Percentiles rank a stretch among this genome's conserved stretches.
These are phyloP conservation scores for Camptogramma bilineatum DNA, from an alignment of 2,888 invertebrate species.

Conservation along the genomic window DNA sequence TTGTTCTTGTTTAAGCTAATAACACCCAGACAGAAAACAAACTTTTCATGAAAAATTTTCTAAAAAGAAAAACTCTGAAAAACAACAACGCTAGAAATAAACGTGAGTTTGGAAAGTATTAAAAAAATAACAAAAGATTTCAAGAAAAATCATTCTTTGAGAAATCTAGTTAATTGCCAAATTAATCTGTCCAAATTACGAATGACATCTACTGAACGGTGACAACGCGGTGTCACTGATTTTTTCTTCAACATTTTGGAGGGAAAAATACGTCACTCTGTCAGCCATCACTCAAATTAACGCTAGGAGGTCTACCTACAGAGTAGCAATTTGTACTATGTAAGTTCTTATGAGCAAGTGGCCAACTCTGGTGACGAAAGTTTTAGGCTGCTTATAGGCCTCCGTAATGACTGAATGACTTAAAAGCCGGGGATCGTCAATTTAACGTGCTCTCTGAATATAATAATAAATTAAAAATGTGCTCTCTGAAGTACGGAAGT, in stretches of 20 bases:
- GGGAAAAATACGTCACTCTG: constrained; percentile 14
- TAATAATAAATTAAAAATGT: no score
- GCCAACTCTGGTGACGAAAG: no score
- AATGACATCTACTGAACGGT: constrained; percentile 3
- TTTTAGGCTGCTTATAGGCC: no score
- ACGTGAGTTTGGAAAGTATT: no score
- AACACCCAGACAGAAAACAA: no score
- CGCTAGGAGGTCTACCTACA: constrained; percentile 33
- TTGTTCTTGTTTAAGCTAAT: no score
- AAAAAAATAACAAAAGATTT: not conserved
- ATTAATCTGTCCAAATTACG: constrained; percentile 10
- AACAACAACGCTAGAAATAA: no score
- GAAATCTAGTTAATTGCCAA: not conserved
- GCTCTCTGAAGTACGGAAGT: no score
- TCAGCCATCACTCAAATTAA: constrained; percentile 71
- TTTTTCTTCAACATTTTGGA: constrained; percentile 5
- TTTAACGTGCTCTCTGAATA: no score
- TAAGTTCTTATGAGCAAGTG: not conserved
- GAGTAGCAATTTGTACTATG: not conserved
- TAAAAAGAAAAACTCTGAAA: not conserved
- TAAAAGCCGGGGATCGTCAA: no score
- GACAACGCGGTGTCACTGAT: constrained; percentile 6
- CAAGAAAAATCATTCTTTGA: not conserved
- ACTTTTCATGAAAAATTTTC: not conserved
- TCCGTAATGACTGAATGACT: no score